Evolutionary conservation across 2,113 vertebrate species (phyloP).

Genomic region (Cyanoramphus novaezelandiae): DNA sequence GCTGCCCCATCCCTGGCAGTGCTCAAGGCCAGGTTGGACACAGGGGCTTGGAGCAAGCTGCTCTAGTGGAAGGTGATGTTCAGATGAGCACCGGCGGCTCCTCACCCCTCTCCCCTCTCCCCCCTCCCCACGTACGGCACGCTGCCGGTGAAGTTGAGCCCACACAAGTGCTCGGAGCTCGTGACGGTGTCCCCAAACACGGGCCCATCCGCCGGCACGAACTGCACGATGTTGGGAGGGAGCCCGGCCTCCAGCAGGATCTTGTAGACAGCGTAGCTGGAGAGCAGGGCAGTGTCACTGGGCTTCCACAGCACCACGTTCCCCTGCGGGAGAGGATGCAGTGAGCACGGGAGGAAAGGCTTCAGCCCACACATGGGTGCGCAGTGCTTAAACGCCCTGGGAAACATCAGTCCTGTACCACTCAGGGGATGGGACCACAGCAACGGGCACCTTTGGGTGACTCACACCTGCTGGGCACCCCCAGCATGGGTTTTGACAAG

Average conservation of each 20-base stretch:
- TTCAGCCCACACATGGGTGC: fast-evolving
- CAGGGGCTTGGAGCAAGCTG: neutral
- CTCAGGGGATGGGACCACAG: fast-evolving
- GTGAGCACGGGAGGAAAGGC: fast-evolving
- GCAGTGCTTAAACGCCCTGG: fast-evolving
- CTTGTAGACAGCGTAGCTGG: constrained; percentile 87
- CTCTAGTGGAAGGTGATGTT: fast-evolving
- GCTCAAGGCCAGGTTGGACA: neutral
- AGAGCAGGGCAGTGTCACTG: constrained; percentile 89
- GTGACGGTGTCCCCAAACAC: constrained; percentile 89
- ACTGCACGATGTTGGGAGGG: constrained; percentile 91
- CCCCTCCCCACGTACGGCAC: constrained; percentile 81
- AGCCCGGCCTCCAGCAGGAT: constrained; percentile 87
- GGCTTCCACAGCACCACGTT: constrained; percentile 98
- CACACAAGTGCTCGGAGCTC: constrained; percentile 86
- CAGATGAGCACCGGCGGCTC: neutral
- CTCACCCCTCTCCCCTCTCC: neutral
- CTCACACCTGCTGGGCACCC: fast-evolving
- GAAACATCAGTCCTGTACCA: fast-evolving
- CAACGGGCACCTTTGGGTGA: fast-evolving
- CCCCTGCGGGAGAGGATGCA: constrained; percentile 73
- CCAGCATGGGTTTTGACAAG: fast-evolving
- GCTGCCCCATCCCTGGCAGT: neutral
- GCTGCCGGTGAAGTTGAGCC: constrained; percentile 97
- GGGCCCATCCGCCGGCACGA: constrained; percentile 88